phyloP scores from a whole-genome alignment of 35 echinoderm and acorn worm genomes.

The Ptychodera flava region DNA sequence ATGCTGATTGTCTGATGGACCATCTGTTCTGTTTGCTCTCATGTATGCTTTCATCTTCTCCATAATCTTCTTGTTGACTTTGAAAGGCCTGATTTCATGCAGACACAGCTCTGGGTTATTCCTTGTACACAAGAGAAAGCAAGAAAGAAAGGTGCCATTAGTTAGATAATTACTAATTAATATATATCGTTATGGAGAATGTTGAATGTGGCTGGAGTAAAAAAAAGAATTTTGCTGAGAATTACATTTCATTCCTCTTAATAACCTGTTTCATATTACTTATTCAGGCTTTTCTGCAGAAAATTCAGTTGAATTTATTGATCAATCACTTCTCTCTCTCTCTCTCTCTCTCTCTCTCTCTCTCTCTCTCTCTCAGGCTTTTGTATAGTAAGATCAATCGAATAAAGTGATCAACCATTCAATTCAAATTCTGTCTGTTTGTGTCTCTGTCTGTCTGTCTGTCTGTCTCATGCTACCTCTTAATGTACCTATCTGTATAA shows the following conservation, averaged over 20 bases:
- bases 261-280: not conserved
- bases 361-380: no score
- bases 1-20: slow-evolving; percentile 10
- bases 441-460: no score
- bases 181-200: not conserved
- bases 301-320: no score
- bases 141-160: no score
- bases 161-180: not conserved
- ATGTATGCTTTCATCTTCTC: slow-evolving; percentile 74
- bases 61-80: slow-evolving; percentile 47
- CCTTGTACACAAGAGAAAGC: not conserved
- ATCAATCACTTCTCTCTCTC: no score
- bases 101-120: slow-evolving; percentile 3
- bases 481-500: no score
- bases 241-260: not conserved
- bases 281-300: not conserved
- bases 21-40: slow-evolving; percentile 65
- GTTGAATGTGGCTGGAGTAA: slow-evolving; percentile 18
- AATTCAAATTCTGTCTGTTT: no score
- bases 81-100: slow-evolving; percentile 41
- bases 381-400: no score
- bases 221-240: not conserved
- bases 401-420: no score
- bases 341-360: no score
- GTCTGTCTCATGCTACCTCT: no score